These are phyloP conservation scores for Schlechtendalia chinensis DNA, from an alignment of 1,140 invertebrate genomes.

Conservation along the genomic window DNA sequence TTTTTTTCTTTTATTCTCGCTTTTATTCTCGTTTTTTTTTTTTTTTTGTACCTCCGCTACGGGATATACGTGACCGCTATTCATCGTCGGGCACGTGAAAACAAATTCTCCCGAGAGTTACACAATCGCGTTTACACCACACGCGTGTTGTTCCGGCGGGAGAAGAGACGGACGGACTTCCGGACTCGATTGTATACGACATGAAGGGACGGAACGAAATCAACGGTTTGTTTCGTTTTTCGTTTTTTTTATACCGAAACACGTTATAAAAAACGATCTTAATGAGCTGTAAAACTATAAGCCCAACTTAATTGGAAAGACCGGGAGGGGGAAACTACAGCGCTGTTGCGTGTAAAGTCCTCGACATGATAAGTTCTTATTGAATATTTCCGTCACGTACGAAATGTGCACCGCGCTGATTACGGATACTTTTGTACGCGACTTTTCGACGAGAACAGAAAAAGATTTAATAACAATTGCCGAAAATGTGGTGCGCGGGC, in stretches of 20 bases:
- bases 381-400: not conserved
- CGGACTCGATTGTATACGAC: too few relatives aligned
- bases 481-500: too few relatives aligned
- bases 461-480: not conserved
- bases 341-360: not conserved
- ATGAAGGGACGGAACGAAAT: not conserved
- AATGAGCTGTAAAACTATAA: constrained; percentile 1
- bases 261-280: not conserved
- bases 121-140: constrained; percentile 7
- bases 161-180: not conserved
- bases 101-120: constrained; percentile 38
- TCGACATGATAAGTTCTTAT: not conserved
- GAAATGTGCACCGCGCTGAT: not conserved
- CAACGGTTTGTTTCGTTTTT: too few relatives aligned
- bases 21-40: not conserved
- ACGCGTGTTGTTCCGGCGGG: not conserved
- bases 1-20: not conserved
- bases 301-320: not conserved
- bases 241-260: not conserved
- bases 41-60: not conserved
- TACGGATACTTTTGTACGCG: not conserved
- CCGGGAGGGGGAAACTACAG: not conserved
- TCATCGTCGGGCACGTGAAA: constrained; percentile 33
- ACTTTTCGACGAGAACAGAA: not conserved
- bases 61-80: constrained; percentile 36